Base-by-base conservation (phyloP, 2,888 invertebrate genomes). In the Halocaridina rubra region DNA sequence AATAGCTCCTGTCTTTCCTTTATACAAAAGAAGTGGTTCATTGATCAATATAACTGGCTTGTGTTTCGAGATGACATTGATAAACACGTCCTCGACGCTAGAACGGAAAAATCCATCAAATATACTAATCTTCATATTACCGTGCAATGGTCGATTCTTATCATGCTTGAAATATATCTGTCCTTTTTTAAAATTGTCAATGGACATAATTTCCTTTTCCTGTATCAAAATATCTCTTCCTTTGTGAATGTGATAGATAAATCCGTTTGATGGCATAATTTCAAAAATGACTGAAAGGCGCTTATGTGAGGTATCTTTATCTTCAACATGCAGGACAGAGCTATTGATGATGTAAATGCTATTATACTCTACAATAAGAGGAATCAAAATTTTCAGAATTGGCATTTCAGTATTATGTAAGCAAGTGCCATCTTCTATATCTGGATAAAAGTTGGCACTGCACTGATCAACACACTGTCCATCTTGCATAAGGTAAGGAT, bases 391-490 rank as follows among this genome's bases (percentile, higher is more conserved):
- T 22, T 61, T 72, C 29, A 86, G n/a, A 5, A 71, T 29, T 32
- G 87, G 87, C 16, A 32, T 61, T 16, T 79, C 77, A 39, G 74
- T 59, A 33, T 88, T 88, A 39, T 82, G 79, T 30, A 74, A 69
- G 64, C 88, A 88, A 16, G 72, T 61, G 3, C 79, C 79, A 24
- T 53, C 57, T 24, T 81, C 74, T 24, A 10, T 16, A 27, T 84
- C 74, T 13, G 79, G 61, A 30, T 76, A 77, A 67, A 86, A 81
- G 77, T 86, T 80, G 27, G 61, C 16, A n/a, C 81, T 77, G 64
- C 88, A 88, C 32, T 80, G 33, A 16, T 80, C 61, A 24, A 88
- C 84, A 75, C 88, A 88, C 39, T 77, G 78, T 3, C 86, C 88
- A 33, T 81, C 82, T 30, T 86, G 80, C 13, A 86, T 74, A 19